These are phyloP conservation scores for Morpho achilles DNA, from an alignment of 2,888 invertebrate genomes.

Conservation along the genomic window DNA sequence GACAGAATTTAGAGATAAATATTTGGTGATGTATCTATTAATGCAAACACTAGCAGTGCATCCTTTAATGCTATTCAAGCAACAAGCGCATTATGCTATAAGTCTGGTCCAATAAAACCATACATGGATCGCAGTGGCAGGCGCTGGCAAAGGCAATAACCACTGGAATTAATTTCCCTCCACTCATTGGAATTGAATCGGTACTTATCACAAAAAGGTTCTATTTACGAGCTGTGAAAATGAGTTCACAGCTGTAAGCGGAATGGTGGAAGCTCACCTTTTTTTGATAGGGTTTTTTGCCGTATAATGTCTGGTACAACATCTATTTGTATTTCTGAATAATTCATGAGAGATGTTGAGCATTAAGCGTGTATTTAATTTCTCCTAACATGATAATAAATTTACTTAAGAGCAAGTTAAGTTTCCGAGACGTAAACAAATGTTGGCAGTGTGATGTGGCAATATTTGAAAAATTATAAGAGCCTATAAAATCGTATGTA, in stretches of 20 bases:
- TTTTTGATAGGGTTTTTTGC: constrained; percentile 9
- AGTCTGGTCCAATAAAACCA: constrained; percentile 38
- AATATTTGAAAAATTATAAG: no score
- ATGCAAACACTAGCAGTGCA: no score
- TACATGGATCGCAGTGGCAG: constrained; percentile 31
- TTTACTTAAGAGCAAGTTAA: no score
- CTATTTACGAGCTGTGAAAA: constrained; percentile 30
- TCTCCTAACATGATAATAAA: no score
- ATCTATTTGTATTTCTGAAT: constrained; percentile 19
- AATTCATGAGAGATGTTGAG: constrained; percentile 6
- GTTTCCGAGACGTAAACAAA: no score
- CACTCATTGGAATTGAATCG: constrained; percentile 65
- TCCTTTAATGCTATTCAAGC: no score
- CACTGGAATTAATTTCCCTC: constrained; percentile 44
- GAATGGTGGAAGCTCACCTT: constrained; percentile 5
- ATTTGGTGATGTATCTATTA: no score
- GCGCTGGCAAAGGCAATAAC: constrained; percentile 36
- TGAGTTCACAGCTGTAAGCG: constrained; percentile 8
- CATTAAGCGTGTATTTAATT: no score
- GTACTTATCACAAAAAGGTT: constrained; percentile 37
- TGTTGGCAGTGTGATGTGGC: no score
- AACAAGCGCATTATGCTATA: no score
- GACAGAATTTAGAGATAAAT: no score
- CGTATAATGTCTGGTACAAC: constrained; percentile 6
- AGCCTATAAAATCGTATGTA: no score